A percentile compares a stretch with the other conserved stretches of the same genome.
phyloP scores from a whole-genome alignment of 1,140 invertebrate species.

The Drosophila parvula region DNA sequence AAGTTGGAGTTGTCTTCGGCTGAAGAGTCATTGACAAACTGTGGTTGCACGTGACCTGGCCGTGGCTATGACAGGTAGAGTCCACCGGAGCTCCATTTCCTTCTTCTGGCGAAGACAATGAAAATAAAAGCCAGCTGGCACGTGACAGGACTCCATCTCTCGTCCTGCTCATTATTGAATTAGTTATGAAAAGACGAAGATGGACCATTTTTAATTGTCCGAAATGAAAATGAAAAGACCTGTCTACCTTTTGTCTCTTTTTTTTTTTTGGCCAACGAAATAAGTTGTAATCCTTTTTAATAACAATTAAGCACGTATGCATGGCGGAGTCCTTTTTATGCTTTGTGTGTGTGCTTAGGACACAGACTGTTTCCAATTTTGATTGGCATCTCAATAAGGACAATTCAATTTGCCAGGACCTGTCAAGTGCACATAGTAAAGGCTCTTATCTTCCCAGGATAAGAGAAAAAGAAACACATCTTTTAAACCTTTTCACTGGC shows the following conservation, averaged over 20 bases:
- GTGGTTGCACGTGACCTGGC: constrained; percentile 72
- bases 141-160: constrained; percentile 67
- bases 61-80: constrained; percentile 67
- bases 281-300: constrained; percentile 68
- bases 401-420: constrained; percentile 52
- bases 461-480: not conserved
- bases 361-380: constrained; percentile 51
- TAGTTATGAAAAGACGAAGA: constrained; percentile 49
- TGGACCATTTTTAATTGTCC: constrained; percentile 62
- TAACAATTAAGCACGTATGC: constrained; percentile 63
- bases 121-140: constrained; percentile 70
- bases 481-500: constrained; percentile 51
- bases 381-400: constrained; percentile 67
- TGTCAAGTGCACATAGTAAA: constrained; percentile 66
- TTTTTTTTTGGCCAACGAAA: constrained; percentile 21
- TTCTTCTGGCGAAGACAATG: constrained; percentile 54
- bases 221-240: constrained; percentile 22
- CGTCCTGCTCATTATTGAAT: constrained; percentile 75
- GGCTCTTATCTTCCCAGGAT: not conserved
- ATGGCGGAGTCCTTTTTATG: constrained; percentile 22
- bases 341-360: constrained; percentile 47
- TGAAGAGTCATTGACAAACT: constrained; percentile 59
- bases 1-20: not conserved
- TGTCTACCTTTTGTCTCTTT: not conserved
- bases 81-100: constrained; percentile 6